Base-by-base conservation (phyloP, 2,113 vertebrate species). In the Danio rerio region DNA sequence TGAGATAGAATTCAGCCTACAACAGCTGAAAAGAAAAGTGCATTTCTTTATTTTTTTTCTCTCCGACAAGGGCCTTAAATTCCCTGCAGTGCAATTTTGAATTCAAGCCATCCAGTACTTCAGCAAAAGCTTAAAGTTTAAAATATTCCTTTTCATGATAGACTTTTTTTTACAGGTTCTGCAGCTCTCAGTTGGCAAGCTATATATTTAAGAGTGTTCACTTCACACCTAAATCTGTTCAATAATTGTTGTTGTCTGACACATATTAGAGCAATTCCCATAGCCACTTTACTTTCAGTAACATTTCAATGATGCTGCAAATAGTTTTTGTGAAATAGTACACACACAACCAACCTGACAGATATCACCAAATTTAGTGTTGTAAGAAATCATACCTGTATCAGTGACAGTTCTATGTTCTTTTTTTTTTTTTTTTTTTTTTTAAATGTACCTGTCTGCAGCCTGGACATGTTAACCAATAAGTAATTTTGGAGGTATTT, bases 81-180 rank as follows among this genome's bases (percentile, higher is more conserved):
- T 76, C 42, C 55, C 73, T 21, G 40, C 55, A 58, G 73, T 45
- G 42, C 55, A 61, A 20, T 61, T 76, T 76, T 61, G 55, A 75
- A 76, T 61, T 47, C 55, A 76, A 61, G 56, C 55, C 55, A 76
- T 61, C 73, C 42, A 61, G 56, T 40, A 47, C n/a, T 76, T 61
- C 40, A 76, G 73, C 42, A 58, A 61, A 58, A 76, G 40, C 73
- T 61, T 47, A 56, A 43, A 76, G 55, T 59, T 76, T 58, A 56
- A 76, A 15, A 59, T 59, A 76, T 61, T 47, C 1, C 6, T 61
- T 61, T 61, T 61, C n/a, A 59, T 59, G 73, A 31, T 53, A 31
- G 71, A 56, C 2, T n/a, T 31, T 31, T n/a, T 47, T 59, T 59
- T 12, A 61, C 53, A 20, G 21, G 55, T 59, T 59, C n/a, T 58